Evolutionary conservation across 2,113 vertebrate genomes (phyloP).

Genomic region (Psophia crepitans): DNA sequence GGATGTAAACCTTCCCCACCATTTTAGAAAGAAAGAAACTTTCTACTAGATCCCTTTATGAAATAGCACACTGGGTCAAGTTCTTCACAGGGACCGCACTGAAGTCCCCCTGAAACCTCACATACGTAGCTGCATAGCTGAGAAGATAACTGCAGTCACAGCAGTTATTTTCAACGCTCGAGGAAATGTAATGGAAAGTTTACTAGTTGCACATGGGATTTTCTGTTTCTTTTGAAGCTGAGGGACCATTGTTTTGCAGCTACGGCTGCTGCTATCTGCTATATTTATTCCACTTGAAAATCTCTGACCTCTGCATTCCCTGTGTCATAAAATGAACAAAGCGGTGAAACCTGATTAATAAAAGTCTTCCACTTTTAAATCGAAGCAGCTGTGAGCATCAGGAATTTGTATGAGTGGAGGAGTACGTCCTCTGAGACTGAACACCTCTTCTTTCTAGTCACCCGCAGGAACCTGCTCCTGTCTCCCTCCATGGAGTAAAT

Average conservation of each 20-base stretch:
- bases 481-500: neutral
- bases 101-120: neutral
- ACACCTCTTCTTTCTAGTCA: neutral
- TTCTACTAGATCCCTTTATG: neutral
- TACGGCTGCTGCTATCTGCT: neutral
- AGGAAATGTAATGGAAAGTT: neutral
- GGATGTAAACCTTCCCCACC: neutral
- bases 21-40: neutral
- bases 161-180: neutral
- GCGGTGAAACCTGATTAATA: conserved; percentile 49
- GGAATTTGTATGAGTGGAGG: neutral
- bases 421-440: neutral
- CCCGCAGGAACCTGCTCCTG: neutral
- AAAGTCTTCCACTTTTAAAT: conserved; percentile 19
- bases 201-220: neutral
- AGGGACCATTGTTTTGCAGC: conserved; percentile 25
- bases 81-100: neutral
- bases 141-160: neutral
- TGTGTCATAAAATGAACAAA: conserved; percentile 51
- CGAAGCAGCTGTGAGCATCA: neutral
- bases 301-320: conserved; percentile 62
- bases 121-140: neutral
- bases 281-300: conserved; percentile 37
- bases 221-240: conserved; percentile 31
- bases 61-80: neutral